Conservation (phyloP, 1,140 invertebrate species). For the Saxidomus purpurata region DNA sequence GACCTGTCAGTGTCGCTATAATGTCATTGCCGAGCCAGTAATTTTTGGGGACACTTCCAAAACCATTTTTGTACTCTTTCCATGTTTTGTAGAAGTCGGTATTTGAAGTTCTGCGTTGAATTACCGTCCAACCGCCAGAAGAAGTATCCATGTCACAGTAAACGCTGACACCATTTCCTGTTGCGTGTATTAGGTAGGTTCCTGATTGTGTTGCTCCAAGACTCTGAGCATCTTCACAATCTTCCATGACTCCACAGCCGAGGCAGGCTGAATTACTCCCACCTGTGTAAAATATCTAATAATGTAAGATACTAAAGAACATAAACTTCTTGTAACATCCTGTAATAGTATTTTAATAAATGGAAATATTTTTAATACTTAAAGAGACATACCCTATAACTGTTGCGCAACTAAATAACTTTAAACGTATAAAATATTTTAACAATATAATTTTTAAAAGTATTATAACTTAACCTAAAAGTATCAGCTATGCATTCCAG, state of each 20-base stretch:
- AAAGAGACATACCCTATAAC: too few relatives aligned
- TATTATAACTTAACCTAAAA: too few relatives aligned
- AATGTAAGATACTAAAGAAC: not conserved
- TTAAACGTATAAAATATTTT: too few relatives aligned
- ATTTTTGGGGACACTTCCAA: conserved; percentile 61
- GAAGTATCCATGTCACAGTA: conserved; percentile 92
- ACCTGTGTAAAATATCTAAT: not conserved
- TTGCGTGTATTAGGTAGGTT: not conserved
- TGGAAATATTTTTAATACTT: too few relatives aligned
- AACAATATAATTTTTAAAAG: too few relatives aligned
- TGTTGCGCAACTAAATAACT: too few relatives aligned
- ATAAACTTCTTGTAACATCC: too few relatives aligned
- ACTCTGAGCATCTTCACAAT: conserved; percentile 5
- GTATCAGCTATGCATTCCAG: too few relatives aligned
- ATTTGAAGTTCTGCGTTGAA: conserved; percentile 88
- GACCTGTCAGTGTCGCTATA: conserved; percentile 53
- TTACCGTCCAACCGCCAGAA: conserved; percentile 94
- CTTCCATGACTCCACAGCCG: not conserved
- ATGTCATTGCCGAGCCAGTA: conserved; percentile 71
- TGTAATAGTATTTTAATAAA: too few relatives aligned
- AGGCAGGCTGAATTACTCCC: not conserved
- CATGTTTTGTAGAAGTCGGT: conserved; percentile 87
- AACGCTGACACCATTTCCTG: conserved; percentile 90
- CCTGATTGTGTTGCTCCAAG: not conserved
- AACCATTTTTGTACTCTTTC: conserved; percentile 68